Base-by-base conservation (phyloP, 2,797 vertebrate genomes). In the Amphiprion clarkii region DNA sequence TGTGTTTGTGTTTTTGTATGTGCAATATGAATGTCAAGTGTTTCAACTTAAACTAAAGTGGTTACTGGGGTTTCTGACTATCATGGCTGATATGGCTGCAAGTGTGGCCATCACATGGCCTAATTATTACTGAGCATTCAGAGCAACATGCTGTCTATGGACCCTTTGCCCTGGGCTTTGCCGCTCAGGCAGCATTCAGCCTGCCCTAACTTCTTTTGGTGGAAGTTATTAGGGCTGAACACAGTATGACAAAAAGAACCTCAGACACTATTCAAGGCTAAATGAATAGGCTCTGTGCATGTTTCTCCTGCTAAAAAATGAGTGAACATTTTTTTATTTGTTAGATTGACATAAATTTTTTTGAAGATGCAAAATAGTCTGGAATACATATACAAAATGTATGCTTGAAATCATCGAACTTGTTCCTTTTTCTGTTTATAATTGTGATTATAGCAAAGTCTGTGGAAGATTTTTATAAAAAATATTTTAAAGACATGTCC, bases 41-140 rank as follows among this genome's bases (percentile, higher is more conserved):
- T 33, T 33, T 33, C 6, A 33, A 33, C 8, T 33, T 33, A 33
- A 33, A 33, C 33, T 33, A 33, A 33, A 33, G 33, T 33, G 33
- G 33, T 33, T 33, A 8, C 33, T 33, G 33, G 33, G 33, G 33
- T 33, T 33, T 33, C 33, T 6, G 33, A 33, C 33, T 33, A 11
- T 39, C 36, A 39, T 12, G 36, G 36, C 12, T 2, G 36, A 39
- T 27, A 27, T 55, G 6, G 27, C 39, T 39, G 49, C 54, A 76
- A 81, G 60, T 60, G 25, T 51, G 56, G 16, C 71, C 33, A 33
- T 12, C 16, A 42, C 59, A 39, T 3, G 25, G 21, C 62, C 57
- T 53, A 12, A 44, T 76, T 72, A 53, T 55, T 2, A 36, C 31
- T 8, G 29, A 5, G 33, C 42, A 48, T 63, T 71, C 27, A 56